Evolutionary conservation across 2,888 invertebrate species (phyloP).

Genomic region (Cheilosia pagana): DNA sequence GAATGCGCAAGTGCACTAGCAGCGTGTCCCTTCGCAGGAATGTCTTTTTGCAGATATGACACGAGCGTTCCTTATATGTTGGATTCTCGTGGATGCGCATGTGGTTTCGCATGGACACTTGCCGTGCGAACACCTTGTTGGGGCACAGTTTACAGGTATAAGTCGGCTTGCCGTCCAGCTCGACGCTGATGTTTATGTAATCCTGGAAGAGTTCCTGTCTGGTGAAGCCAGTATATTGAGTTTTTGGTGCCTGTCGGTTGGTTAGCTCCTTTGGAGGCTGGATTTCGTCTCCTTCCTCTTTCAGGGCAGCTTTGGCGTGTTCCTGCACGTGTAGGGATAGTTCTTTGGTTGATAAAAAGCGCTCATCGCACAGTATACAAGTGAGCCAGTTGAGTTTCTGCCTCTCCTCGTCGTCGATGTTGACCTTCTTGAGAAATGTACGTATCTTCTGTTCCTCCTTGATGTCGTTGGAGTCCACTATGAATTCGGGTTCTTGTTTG

Average conservation of each 20-base stretch:
- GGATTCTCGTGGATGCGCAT: slow-evolving; percentile 72
- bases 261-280: slow-evolving; percentile 36
- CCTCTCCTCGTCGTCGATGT: slow-evolving; percentile 48
- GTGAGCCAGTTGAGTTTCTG: slow-evolving; percentile 59
- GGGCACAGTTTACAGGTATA: slow-evolving; percentile 68
- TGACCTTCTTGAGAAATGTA: slow-evolving; percentile 46
- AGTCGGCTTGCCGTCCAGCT: slow-evolving; percentile 62
- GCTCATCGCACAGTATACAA: slow-evolving; percentile 64
- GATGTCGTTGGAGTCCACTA: slow-evolving; percentile 34
- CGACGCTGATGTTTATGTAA: slow-evolving; percentile 62
- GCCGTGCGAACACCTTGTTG: slow-evolving; percentile 57
- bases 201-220: slow-evolving; percentile 63
- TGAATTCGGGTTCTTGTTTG: slow-evolving; percentile 67
- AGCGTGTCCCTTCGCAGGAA: slow-evolving; percentile 66
- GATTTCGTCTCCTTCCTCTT: slow-evolving; percentile 12
- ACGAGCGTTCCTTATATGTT: slow-evolving; percentile 65
- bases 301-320: slow-evolving; percentile 43
- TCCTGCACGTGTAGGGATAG: slow-evolving; percentile 56
- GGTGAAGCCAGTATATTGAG: slow-evolving; percentile 60
- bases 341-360: slow-evolving; percentile 66
- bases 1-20: slow-evolving; percentile 59
- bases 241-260: slow-evolving; percentile 68
- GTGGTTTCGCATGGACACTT: slow-evolving; percentile 63
- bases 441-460: slow-evolving; percentile 65
- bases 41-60: slow-evolving; percentile 64